A percentile compares a stretch with the other conserved stretches of the same genome.
Conservation (phyloP, 1,140 invertebrate species). For the Pseudobourletiella spinata region DNA sequence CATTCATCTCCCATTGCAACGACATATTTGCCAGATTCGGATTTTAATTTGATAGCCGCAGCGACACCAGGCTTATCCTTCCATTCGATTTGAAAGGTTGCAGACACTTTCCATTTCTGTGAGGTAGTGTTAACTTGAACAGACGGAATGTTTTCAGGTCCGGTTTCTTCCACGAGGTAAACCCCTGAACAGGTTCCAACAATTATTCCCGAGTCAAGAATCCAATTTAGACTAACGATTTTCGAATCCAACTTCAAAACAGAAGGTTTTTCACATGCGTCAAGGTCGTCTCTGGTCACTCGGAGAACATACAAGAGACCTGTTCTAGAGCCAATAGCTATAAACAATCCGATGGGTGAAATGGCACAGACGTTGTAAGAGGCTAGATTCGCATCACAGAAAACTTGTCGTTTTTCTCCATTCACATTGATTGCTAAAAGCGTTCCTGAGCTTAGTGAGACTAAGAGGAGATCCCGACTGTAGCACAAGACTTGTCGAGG, state of each 20-base stretch:
- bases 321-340: not conserved
- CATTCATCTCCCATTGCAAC: not conserved
- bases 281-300: not conserved
- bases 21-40: not conserved
- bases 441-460: not conserved
- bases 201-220: not conserved
- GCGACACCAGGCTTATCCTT: constrained; percentile 1
- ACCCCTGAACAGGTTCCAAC: not conserved
- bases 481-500: not conserved
- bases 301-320: not conserved
- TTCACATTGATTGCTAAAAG: too few relatives aligned
- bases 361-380: not conserved
- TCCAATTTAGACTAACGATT: not conserved
- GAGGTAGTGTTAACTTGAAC: too few relatives aligned
- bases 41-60: not conserved
- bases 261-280: not conserved
- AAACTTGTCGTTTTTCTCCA: too few relatives aligned
- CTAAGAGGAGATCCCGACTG: not conserved
- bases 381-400: not conserved
- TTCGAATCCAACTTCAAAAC: not conserved
- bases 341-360: not conserved
- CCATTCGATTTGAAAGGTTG: not conserved
- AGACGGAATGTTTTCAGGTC: too few relatives aligned
- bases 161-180: too few relatives aligned
- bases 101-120: too few relatives aligned